phyloP scores from a whole-genome alignment of 2,113 vertebrate genomes.

The Cettia cetti region DNA sequence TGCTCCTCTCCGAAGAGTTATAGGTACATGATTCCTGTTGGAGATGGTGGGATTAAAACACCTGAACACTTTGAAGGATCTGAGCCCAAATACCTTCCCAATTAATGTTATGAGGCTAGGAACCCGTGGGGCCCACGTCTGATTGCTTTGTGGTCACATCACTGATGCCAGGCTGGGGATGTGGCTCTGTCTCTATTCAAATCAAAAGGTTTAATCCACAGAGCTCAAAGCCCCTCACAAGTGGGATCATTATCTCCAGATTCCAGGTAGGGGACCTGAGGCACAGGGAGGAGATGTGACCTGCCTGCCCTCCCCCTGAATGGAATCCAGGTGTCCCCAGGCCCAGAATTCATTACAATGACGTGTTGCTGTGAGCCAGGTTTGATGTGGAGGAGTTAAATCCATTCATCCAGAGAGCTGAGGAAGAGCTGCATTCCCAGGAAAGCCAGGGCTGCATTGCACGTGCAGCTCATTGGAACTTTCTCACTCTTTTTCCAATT shows the following conservation, averaged over 20 bases:
- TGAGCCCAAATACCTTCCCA: background rate
- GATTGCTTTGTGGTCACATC: background rate
- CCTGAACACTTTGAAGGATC: background rate
- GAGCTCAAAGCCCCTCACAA: background rate
- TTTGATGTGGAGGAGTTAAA: background rate
- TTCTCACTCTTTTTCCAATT: background rate
- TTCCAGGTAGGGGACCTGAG: background rate
- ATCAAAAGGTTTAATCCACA: background rate
- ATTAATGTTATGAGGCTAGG: background rate
- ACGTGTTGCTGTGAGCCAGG: background rate
- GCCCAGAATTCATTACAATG: background rate
- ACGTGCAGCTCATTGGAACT: background rate
- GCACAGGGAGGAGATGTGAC: background rate
- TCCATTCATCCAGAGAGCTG: background rate
- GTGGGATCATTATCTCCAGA: background rate
- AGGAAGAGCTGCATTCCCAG: background rate
- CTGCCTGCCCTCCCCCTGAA: background rate
- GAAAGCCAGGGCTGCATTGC: background rate
- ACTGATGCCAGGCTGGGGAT: background rate
- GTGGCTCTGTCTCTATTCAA: background rate
- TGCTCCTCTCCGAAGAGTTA: background rate
- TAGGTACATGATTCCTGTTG: background rate
- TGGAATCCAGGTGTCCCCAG: background rate
- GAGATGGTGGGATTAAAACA: background rate
- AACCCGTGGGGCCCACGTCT: background rate